A percentile compares a stretch with the other conserved stretches of the same genome.
phyloP scores from a whole-genome alignment of 2,888 invertebrate species.

The Chrysotoxum bicinctum region DNA sequence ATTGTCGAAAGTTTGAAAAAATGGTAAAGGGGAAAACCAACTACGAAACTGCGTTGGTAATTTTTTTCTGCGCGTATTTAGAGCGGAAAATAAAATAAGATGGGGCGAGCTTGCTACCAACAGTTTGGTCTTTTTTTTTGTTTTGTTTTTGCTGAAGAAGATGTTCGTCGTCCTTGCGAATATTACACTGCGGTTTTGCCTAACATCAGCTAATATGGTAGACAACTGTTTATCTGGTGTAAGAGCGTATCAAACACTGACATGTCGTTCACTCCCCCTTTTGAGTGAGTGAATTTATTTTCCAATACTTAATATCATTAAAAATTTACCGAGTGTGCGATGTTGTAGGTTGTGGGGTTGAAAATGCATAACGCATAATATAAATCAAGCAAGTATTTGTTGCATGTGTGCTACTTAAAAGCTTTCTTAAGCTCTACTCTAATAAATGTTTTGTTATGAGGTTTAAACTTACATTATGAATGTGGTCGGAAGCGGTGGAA shows the following conservation, averaged over 20 bases:
- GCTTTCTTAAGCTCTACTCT: conserved; percentile 54
- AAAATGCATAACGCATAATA: conserved; percentile 26
- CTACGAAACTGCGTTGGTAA: background rate
- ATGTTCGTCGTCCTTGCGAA: background rate
- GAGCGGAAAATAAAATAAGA: conserved; percentile 50
- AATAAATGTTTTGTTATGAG: conserved; percentile 38
- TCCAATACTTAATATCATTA: conserved; percentile 6
- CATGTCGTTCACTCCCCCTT: background rate
- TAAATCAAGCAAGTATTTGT: conserved; percentile 1
- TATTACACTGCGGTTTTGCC: conserved; percentile 3
- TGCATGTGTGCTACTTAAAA: background rate
- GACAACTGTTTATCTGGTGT: conserved; percentile 3
- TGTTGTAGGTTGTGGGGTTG: background rate
- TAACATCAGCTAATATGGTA: background rate
- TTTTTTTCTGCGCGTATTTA: conserved; percentile 45
- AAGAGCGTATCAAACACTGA: background rate
- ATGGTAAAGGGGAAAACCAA: background rate
- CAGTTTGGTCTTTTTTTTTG: background rate
- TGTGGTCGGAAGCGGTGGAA: background rate
- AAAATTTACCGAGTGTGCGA: background rate
- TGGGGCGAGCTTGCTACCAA: background rate
- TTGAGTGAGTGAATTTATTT: background rate
- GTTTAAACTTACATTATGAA: conserved; percentile 2
- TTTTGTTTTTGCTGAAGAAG: no score
- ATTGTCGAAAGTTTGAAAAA: conserved; percentile 9